These are phyloP conservation scores for Ceratoteleas bidentatus DNA, from an alignment of 1,140 invertebrate species.

Conservation along the genomic window DNA sequence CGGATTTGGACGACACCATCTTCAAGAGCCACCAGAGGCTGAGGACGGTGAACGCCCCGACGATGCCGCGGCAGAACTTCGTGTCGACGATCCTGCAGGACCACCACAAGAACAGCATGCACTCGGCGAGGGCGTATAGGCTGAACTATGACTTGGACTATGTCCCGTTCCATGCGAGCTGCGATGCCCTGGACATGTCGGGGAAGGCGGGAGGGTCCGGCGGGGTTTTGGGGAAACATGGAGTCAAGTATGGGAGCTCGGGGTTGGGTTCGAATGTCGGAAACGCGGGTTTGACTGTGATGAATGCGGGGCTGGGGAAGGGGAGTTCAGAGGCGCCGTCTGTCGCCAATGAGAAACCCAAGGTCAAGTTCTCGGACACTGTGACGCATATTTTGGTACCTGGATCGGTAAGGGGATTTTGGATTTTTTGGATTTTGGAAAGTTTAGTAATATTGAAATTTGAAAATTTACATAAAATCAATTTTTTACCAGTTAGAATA, in stretches of 20 bases:
- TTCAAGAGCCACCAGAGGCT: conserved; percentile 60
- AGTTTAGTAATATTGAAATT: no score
- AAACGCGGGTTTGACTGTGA: conserved; percentile 75
- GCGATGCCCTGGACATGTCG: conserved; percentile 70
- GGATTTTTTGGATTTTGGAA: no score
- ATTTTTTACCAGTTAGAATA: no score
- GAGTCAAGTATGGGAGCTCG: conserved; percentile 4
- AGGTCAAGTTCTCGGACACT: no score
- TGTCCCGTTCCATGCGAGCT: conserved; percentile 73
- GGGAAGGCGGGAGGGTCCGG: conserved; percentile 45
- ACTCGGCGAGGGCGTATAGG: conserved; percentile 73
- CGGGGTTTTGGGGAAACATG: conserved; percentile 58
- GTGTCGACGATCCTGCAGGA: conserved; percentile 74
- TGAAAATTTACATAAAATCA: no score
- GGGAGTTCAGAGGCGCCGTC: conserved; percentile 61
- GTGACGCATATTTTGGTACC: no score
- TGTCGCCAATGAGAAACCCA: conserved; percentile 80
- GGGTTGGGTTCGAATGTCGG: conserved; percentile 72
- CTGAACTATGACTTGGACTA: conserved; percentile 78
- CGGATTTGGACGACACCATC: conserved; percentile 70
- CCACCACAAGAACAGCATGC: conserved; percentile 70
- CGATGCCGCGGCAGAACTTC: conserved; percentile 74
- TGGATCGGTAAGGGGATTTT: no score
- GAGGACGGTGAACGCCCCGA: conserved; percentile 40
- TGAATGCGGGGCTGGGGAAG: conserved; percentile 67